phyloP scores from a whole-genome alignment of 2,888 invertebrate species.

The Neoaliturus tenellus region DNA sequence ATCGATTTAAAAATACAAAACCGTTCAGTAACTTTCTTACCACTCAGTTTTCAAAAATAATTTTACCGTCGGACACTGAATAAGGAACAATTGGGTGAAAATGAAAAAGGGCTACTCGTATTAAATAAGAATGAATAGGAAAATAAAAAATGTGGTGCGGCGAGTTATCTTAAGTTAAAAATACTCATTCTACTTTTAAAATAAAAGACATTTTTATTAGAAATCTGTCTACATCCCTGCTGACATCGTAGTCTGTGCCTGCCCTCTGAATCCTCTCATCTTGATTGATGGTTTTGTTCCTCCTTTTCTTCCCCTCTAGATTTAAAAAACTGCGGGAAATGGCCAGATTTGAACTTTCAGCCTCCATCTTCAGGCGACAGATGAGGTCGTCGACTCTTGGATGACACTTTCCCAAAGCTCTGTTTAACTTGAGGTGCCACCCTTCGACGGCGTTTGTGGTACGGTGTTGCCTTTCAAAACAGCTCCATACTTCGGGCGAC shows the following conservation, averaged over 20 bases:
- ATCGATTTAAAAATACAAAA: no score
- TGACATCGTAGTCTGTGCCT: conserved; percentile 31
- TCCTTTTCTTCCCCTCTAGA: conserved; percentile 23
- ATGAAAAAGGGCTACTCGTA: no score
- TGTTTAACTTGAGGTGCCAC: neutral
- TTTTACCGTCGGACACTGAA: no score
- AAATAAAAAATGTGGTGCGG: conserved; percentile 27
- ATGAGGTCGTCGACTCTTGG: neutral
- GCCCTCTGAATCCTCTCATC: conserved; percentile 27
- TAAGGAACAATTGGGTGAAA: no score
- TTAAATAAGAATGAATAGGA: neutral
- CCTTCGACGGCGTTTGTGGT: conserved; percentile 8
- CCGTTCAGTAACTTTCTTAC: no score
- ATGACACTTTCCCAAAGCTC: neutral
- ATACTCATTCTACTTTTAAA: conserved; percentile 23
- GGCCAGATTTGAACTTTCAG: conserved; percentile 8
- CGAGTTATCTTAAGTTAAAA: conserved; percentile 17
- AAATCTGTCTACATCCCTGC: conserved; percentile 12
- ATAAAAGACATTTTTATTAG: conserved; percentile 12
- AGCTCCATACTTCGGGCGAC: neutral
- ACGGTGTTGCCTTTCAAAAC: neutral
- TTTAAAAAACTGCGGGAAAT: conserved; percentile 8
- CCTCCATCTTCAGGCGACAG: conserved; percentile 15
- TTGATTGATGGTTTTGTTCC: neutral
- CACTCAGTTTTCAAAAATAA: no score